Conservation (phyloP, 2,113 vertebrate species). For the Mastomys natalensis region DNA sequence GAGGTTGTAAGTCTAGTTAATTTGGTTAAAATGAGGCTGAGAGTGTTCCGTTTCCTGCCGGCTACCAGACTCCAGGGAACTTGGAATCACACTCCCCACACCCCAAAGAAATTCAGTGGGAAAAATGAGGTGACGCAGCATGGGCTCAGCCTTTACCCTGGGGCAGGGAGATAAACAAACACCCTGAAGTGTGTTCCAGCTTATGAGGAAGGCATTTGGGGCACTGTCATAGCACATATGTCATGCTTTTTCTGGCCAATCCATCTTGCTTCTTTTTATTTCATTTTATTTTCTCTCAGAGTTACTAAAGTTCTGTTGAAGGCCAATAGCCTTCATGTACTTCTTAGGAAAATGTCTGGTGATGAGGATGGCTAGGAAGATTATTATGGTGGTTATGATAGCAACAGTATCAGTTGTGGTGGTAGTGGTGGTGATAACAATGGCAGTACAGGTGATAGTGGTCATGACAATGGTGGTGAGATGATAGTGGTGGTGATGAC, state of each 20-base stretch:
- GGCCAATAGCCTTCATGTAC: background rate
- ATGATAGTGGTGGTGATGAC: background rate
- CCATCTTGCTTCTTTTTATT: background rate
- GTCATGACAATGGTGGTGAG: background rate
- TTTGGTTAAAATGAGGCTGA: constrained; percentile 86
- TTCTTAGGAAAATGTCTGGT: background rate
- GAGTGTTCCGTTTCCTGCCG: constrained; percentile 77
- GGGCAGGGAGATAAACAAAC: constrained; percentile 4
- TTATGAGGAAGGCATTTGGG: background rate
- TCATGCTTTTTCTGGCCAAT: background rate
- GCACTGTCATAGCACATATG: background rate
- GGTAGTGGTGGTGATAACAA: background rate
- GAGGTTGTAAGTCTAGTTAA: constrained; percentile 86
- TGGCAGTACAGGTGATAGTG: background rate
- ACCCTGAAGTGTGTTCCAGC: background rate
- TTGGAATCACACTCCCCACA: constrained; percentile 23
- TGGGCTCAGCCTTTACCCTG: background rate
- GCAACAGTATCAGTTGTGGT: too few relatives aligned
- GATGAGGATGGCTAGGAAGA: background rate
- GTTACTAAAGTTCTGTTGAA: background rate
- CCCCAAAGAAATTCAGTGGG: constrained; percentile 58
- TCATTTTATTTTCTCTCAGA: constrained; percentile 32
- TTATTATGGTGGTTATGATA: background rate
- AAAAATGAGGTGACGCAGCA: background rate
- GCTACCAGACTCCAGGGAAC: constrained; percentile 73